Conservation (phyloP, 2,888 invertebrate genomes). For the Chrysolina americana region DNA sequence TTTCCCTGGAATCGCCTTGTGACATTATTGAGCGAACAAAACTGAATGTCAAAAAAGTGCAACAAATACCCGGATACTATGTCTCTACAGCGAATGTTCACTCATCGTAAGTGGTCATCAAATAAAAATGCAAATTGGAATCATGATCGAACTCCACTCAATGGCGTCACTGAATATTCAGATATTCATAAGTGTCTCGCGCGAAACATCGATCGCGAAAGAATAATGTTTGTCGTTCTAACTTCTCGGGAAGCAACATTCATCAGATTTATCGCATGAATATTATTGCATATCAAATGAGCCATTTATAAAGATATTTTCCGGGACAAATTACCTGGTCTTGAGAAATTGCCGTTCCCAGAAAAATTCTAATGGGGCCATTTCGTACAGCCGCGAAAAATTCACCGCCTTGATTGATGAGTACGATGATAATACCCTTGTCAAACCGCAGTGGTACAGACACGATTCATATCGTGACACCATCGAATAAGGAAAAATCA, state of each 20-base stretch:
- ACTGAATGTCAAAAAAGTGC: background rate
- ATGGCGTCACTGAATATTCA: conserved; percentile 39
- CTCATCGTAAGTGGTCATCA: conserved; percentile 7
- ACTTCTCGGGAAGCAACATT: conserved; percentile 53
- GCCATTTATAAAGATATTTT: conserved; percentile 59
- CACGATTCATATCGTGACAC: too few relatives aligned
- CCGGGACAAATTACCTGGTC: conserved; percentile 46
- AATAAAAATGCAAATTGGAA: conserved; percentile 36
- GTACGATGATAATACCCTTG: background rate
- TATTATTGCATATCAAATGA: conserved; percentile 60
- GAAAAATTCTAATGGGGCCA: conserved; percentile 3
- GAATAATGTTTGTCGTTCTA: conserved; percentile 58
- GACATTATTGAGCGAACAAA: too few relatives aligned
- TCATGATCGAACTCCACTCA: conserved; percentile 35
- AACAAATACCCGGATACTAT: background rate
- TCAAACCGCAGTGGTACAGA: too few relatives aligned
- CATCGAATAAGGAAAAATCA: too few relatives aligned
- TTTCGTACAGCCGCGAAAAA: background rate
- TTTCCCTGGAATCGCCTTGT: too few relatives aligned
- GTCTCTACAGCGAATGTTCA: background rate
- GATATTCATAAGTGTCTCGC: conserved; percentile 13
- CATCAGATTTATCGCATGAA: conserved; percentile 58
- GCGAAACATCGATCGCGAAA: conserved; percentile 37
- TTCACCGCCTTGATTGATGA: background rate
- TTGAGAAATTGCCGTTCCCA: conserved; percentile 38